Conservation (phyloP, 2,888 invertebrate genomes). For the Nephrocerus scutellatus region DNA sequence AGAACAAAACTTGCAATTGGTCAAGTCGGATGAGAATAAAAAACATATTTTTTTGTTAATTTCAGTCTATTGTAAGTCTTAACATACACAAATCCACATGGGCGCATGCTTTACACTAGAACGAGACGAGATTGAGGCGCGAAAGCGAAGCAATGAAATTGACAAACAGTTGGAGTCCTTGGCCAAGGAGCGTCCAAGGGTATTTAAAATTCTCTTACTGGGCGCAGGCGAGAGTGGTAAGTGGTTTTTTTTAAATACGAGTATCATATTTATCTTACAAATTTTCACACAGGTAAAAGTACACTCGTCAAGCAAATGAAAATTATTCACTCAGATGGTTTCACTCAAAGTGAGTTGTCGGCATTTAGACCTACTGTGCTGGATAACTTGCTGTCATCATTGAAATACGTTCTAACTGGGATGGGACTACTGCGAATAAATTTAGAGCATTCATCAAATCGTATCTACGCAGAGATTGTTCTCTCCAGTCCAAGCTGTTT, state of each 20-base stretch:
- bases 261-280: constrained; percentile 3
- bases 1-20: too few species aligned
- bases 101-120: constrained; percentile 58
- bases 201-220: constrained; percentile 57
- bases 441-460: constrained; percentile 55
- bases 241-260: constrained; percentile 2
- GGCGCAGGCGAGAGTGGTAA: constrained; percentile 57
- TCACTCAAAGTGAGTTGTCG: constrained; percentile 54
- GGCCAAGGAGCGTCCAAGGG: constrained; percentile 55
- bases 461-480: constrained; percentile 52
- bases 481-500: constrained; percentile 51
- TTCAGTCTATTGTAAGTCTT: constrained; percentile 21
- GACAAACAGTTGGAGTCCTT: constrained; percentile 54
- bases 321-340: constrained; percentile 62
- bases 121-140: constrained; percentile 55
- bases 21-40: too few species aligned
- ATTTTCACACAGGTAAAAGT: constrained; percentile 59
- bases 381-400: constrained; percentile 58
- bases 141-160: constrained; percentile 55
- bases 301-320: constrained; percentile 65
- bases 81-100: constrained; percentile 41
- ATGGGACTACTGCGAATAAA: constrained; percentile 60
- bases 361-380: constrained; percentile 59
- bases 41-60: too few species aligned
- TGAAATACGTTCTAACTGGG: constrained; percentile 61